phyloP scores from a whole-genome alignment of 2,113 vertebrate species.

The Heterotis niloticus region DNA sequence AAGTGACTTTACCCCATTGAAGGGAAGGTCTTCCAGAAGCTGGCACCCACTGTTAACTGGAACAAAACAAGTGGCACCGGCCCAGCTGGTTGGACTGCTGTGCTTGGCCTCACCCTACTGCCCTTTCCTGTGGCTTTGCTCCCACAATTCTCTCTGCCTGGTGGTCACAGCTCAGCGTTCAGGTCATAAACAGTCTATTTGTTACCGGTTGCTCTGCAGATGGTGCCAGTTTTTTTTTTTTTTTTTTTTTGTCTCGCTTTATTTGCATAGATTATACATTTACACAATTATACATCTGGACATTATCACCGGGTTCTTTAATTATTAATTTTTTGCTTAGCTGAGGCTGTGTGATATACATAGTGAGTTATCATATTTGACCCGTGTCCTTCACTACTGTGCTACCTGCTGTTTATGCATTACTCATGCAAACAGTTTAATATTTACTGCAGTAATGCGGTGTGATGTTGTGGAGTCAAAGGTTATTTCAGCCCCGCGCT shows the following conservation, averaged over 20 bases:
- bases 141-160: conserved; percentile 5
- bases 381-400: no score
- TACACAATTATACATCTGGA: no score
- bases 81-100: not conserved
- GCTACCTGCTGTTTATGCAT: not conserved
- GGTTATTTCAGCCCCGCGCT: not conserved
- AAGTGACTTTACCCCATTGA: not conserved
- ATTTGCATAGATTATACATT: no score
- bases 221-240: not conserved
- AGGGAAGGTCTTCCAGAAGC: not conserved
- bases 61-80: not conserved
- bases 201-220: no score
- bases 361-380: no score
- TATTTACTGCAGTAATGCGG: not conserved
- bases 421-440: not conserved
- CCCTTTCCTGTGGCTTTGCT: not conserved
- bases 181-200: not conserved
- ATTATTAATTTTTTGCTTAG: no score
- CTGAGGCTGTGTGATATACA: no score
- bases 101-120: not conserved
- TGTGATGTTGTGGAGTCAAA: not conserved
- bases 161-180: not conserved
- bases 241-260: not conserved
- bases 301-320: no score
- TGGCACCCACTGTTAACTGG: not conserved